Evolutionary conservation across 2,113 vertebrate genomes (phyloP).

Genomic region (Terrapene triunguis): DNA sequence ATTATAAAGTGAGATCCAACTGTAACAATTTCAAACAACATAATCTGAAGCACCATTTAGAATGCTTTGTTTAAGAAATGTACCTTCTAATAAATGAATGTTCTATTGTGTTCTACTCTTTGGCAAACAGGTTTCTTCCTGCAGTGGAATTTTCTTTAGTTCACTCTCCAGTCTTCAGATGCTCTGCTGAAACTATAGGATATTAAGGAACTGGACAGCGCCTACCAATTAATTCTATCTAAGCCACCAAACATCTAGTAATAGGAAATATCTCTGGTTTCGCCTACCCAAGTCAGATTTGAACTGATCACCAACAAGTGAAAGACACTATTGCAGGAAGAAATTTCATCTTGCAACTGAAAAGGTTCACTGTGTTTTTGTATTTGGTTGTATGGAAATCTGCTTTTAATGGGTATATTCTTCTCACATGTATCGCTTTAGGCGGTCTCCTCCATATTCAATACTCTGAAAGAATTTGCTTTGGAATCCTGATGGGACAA

Average conservation of each 20-base stretch:
- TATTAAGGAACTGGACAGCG: background rate
- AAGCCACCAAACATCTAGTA: background rate
- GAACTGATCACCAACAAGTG: background rate
- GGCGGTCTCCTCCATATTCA: background rate
- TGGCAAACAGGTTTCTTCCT: background rate
- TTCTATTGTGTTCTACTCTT: background rate
- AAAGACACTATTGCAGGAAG: background rate
- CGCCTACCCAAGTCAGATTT: accelerated
- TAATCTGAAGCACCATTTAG: accelerated
- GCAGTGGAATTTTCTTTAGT: background rate
- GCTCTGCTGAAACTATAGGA: background rate
- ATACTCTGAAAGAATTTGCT: background rate
- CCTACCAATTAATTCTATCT: background rate
- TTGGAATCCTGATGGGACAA: background rate
- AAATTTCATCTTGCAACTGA: background rate
- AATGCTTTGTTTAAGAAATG: accelerated
- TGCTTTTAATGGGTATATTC: background rate
- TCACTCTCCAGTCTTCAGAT: background rate
- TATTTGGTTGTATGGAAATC: background rate
- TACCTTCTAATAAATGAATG: background rate
- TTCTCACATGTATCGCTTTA: background rate
- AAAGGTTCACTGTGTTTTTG: background rate
- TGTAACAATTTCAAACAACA: accelerated
- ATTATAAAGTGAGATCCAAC: background rate
- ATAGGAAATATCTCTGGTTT: background rate